Evolutionary conservation across 2,797 vertebrate species (phyloP), one percentile per base, ranked within the genome.

Genomic region (Sparus aurata): DNA sequence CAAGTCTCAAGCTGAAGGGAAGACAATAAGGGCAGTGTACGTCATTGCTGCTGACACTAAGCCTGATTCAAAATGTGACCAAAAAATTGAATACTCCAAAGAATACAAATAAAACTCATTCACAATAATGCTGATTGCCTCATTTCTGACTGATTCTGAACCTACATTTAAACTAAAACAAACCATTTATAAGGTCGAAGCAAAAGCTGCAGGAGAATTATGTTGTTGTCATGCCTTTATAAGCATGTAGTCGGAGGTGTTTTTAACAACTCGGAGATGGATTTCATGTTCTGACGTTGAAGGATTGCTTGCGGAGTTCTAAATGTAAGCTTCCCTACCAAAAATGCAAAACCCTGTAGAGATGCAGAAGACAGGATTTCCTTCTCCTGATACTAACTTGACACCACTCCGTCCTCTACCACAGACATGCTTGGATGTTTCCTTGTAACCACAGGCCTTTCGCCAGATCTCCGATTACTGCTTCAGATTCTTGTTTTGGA

Each of bases 401-500:
- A 62, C 75, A 71, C 62, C 5, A 75, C 52, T 47, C 60, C 55
- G 30, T 64, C 15, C 50, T 41, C 38, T 53, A 27, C 49, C 63
- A 58, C 73, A 46, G 18, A 61, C 58, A 53, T 41, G 63, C 22
- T 17, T 69, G 43, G 71, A 69, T 52, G 62, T 60, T 79, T 66
- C 70, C 69, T 80, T 69, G 27, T 23, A 55, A 73, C 53, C 64
- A 23, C 77, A 47, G 25, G 64, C 67, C 23, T 71, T 34, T 34
- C 34, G 8, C 34, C 8, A 7, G 34, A 34, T 9, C 59, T n/a
- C 6, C 45, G 16, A 72, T 67, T 11, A 47, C 27, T 57, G 30
- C 61, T 16, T 30, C 30, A 22, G 20, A 55, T 30, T 64, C 17
- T 8, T n/a, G 41, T 58, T 74, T 47, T 71, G 47, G 61, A 34